A percentile compares a stretch with the other conserved stretches of the same genome.
These are phyloP conservation scores for Fundulus diaphanus DNA, from an alignment of 2,797 vertebrate species.

Conservation along the genomic window DNA sequence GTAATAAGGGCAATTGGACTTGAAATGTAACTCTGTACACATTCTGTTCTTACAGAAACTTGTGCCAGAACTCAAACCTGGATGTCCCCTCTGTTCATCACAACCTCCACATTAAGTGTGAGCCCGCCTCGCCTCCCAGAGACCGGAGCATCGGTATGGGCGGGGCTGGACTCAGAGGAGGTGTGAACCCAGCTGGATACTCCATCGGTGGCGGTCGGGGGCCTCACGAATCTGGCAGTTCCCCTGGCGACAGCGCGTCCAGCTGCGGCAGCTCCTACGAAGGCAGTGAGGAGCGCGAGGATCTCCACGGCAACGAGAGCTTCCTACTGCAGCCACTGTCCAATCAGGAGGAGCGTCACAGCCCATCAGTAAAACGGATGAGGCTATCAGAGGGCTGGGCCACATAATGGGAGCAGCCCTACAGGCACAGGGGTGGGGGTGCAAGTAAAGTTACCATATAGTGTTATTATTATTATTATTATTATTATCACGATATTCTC, in stretches of 20 bases:
- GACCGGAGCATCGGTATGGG: slow-evolving; percentile 78
- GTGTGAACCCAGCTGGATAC: slow-evolving; percentile 45
- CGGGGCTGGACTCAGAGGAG: slow-evolving; percentile 37
- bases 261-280: slow-evolving; percentile 97
- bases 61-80: slow-evolving; percentile 96
- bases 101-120: slow-evolving; percentile 97
- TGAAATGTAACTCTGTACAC: neutral
- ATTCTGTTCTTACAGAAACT: slow-evolving; percentile 87
- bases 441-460: slow-evolving; percentile 66
- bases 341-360: slow-evolving; percentile 88
- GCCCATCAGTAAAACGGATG: slow-evolving; percentile 94
- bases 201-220: slow-evolving; percentile 29
- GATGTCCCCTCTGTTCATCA: slow-evolving; percentile 89
- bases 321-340: slow-evolving; percentile 90
- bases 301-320: slow-evolving; percentile 90
- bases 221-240: slow-evolving; percentile 84
- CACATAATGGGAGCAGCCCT: slow-evolving; percentile 83
- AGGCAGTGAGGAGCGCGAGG: slow-evolving; percentile 92
- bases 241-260: slow-evolving; percentile 94
- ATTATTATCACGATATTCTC: slow-evolving; percentile 74
- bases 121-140: slow-evolving; percentile 96
- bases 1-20: no score
- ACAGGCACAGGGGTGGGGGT: slow-evolving; percentile 19
- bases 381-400: slow-evolving; percentile 96
- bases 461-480: slow-evolving; percentile 70